Base-by-base conservation (phyloP, 2,888 invertebrate species). In the Drymonia ruficornis region DNA sequence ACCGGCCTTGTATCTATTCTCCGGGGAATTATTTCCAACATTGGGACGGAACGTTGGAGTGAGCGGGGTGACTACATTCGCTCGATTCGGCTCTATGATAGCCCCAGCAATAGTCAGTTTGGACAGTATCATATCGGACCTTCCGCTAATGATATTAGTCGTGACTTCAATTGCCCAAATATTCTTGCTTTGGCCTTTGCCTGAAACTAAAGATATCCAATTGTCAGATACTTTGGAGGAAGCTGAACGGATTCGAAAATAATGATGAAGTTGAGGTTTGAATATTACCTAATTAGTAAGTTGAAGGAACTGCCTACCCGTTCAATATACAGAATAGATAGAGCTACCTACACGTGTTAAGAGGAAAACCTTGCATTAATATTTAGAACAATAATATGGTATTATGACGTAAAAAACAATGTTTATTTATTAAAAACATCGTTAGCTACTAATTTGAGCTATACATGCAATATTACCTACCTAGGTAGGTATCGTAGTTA, bases 1-100 rank as follows among this genome's bases (percentile, higher is more conserved):
- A 57, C 89, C 93, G 51, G 86, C 95, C 0, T 85, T 96, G 53
- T 97, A 96, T 79, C 91, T 97, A 16, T 96, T 95, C 78, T 95
- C 96, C 11, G 96, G 96, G 0, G 97, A 97, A 83, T 81, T 97
- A 36, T 97, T 95, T 75, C 97, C 97, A 11, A 97, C 97, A 0
- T 93, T 96, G 15, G 94, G 96, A 3, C 91, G 97, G 16, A 97
- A 97, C 75, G 94, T 95, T 15, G 96, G 96, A 1, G 94, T 97
- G 48, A 96, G 96, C 11, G 93, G 94, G 0, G 95, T 96, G 48
- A 95, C 96, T 0, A 96, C 95, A 86, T 96, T 95, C 70, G 96
- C 96, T 1, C 93, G 97, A 59, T 85, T 97, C 46, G 97, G 96
- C n/a, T 96, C 96, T 0, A 96, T 97, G 93, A 70, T 95, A 5